Percentiles rank a stretch among this genome's conserved stretches.
Evolutionary conservation across 2,797 vertebrate genomes (phyloP).

Genomic region (Calcarius lapponicus): DNA sequence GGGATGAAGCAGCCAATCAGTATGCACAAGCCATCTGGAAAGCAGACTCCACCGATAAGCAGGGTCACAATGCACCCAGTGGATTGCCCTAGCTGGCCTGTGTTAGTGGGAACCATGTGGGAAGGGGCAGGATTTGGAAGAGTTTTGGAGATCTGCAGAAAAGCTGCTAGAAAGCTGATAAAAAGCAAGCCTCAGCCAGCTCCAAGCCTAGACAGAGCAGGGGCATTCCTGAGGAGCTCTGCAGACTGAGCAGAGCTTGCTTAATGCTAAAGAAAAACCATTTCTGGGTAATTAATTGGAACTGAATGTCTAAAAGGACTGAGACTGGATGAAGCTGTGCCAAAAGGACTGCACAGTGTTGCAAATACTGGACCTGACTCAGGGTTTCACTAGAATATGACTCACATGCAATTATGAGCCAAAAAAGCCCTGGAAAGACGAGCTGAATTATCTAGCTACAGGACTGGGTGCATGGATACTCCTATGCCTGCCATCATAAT

Average conservation of each 20-base stretch:
- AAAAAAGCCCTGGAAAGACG: constrained; percentile 38
- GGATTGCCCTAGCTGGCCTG: neutral
- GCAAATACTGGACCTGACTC: constrained; percentile 57
- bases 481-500: neutral
- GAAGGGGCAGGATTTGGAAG: constrained; percentile 41
- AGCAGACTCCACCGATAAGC: constrained; percentile 19
- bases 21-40: constrained; percentile 1
- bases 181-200: constrained; percentile 12
- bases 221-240: constrained; percentile 21
- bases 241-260: constrained; percentile 43
- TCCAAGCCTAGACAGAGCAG: constrained; percentile 12
- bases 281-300: constrained; percentile 55
- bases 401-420: constrained; percentile 30
- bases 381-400: constrained; percentile 51
- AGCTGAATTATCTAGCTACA: constrained; percentile 3
- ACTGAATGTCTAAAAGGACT: constrained; percentile 35
- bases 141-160: constrained; percentile 17
- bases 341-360: constrained; percentile 55
- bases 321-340: constrained; percentile 22
- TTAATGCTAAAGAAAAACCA: constrained; percentile 51
- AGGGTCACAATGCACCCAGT: neutral
- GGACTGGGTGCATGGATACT: neutral
- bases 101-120: constrained; percentile 14
- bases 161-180: constrained; percentile 43
- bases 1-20: neutral